Conservation (phyloP, 2,888 invertebrate species). For the Polymixis lichenea region DNA sequence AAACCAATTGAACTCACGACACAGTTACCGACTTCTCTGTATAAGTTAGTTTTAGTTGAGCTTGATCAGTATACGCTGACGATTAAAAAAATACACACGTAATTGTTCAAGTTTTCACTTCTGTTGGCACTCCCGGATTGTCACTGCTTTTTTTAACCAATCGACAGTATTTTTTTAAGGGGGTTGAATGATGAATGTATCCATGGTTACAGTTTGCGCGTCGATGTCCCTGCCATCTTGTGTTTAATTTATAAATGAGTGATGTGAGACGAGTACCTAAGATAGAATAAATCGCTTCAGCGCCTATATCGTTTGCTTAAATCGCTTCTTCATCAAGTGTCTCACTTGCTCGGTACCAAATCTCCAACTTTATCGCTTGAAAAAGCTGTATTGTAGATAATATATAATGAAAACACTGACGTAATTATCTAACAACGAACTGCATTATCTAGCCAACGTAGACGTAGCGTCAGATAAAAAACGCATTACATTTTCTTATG, state of each 20-base stretch:
- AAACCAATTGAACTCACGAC: no score
- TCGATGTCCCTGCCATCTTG: no score
- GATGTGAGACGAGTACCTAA: neutral
- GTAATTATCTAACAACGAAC: constrained; percentile 12
- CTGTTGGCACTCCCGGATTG: no score
- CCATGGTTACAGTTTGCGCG: no score
- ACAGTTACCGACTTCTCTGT: no score
- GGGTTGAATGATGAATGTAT: no score
- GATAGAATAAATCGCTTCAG: neutral
- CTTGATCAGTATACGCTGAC: no score
- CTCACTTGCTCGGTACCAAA: neutral
- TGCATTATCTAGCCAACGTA: constrained; percentile 29
- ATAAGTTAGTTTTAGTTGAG: no score
- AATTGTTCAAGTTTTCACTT: no score
- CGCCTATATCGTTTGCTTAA: neutral
- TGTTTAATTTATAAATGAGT: neutral
- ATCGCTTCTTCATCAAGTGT: neutral
- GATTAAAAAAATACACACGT: no score
- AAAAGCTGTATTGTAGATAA: constrained; percentile 9
- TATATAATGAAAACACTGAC: constrained; percentile 19
- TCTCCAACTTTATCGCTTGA: neutral
- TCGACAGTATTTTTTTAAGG: no score
- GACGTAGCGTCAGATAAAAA: constrained; percentile 48
- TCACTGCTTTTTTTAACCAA: no score
- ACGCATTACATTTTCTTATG: constrained; percentile 56